These are phyloP conservation scores for Diorhabda elongata DNA, from an alignment of 1,140 invertebrate genomes.

Conservation along the genomic window DNA sequence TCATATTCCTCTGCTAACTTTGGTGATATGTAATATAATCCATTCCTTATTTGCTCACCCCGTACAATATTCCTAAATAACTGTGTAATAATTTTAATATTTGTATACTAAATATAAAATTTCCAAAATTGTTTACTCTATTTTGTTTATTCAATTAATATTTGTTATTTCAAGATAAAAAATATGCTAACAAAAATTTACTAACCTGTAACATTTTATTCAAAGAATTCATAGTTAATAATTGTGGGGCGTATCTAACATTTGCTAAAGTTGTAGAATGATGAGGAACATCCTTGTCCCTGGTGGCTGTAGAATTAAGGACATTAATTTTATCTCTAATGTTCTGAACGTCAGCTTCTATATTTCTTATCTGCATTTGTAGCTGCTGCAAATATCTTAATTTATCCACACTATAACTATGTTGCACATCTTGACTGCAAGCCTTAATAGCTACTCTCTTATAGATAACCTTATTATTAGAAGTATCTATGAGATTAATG, in stretches of 20 bases:
- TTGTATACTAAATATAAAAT: too few species aligned
- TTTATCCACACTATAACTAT: conserved; percentile 72
- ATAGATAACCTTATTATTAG: conserved; percentile 35
- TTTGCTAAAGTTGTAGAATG: neutral
- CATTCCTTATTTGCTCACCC: too few species aligned
- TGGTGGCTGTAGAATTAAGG: conserved; percentile 10
- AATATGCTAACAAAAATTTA: neutral
- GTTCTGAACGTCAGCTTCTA: conserved; percentile 51
- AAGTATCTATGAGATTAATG: conserved; percentile 38
- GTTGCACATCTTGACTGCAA: conserved; percentile 58
- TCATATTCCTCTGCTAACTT: too few species aligned
- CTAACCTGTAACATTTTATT: conserved; percentile 52
- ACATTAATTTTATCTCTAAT: conserved; percentile 52
- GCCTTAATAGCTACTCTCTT: conserved; percentile 44
- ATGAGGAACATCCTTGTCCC: conserved; percentile 5
- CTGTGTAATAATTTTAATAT: too few species aligned
- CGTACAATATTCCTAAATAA: too few species aligned
- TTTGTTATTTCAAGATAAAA: neutral
- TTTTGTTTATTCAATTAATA: neutral
- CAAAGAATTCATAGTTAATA: conserved; percentile 50
- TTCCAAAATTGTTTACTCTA: neutral
- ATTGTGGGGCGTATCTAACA: conserved; percentile 43
- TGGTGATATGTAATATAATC: too few species aligned
- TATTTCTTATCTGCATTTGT: conserved; percentile 57
- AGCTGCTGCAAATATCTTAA: conserved; percentile 58